Percentiles rank a stretch among this genome's conserved stretches.
Evolutionary conservation across 2,113 vertebrate genomes (phyloP).

Genomic region (Oryzias curvinotus): DNA sequence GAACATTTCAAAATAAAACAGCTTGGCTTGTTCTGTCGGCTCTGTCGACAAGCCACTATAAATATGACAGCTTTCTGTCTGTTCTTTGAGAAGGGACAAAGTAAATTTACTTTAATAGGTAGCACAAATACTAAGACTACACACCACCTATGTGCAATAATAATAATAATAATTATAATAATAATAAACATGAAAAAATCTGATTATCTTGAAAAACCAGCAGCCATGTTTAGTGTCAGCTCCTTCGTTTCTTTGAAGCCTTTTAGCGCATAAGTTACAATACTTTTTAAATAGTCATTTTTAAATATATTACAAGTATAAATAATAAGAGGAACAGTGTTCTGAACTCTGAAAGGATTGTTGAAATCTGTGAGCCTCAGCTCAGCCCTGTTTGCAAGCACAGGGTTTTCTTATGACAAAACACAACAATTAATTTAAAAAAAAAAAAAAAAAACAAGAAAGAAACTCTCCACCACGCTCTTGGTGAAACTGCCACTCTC

Average conservation of each 20-base stretch:
- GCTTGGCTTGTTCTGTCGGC: conserved; percentile 38
- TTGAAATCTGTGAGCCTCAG: conserved; percentile 17
- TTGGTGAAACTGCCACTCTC: conserved; percentile 22
- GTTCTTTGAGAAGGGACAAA: conserved; percentile 38
- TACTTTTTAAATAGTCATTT: conserved; percentile 50
- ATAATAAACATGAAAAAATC: conserved; percentile 42
- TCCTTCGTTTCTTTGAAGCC: conserved; percentile 40
- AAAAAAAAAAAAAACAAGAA: not conserved
- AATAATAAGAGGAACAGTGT: conserved; percentile 54
- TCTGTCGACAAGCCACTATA: conserved; percentile 40
- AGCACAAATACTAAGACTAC: conserved; percentile 52
- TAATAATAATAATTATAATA: conserved; percentile 30
- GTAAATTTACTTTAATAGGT: conserved; percentile 33
- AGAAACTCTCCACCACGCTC: conserved; percentile 4
- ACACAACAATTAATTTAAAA: conserved; percentile 10
- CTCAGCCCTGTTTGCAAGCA: conserved; percentile 18
- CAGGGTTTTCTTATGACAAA: not conserved
- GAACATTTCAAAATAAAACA: conserved; percentile 35
- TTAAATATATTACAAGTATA: conserved; percentile 57
- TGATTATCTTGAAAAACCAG: conserved; percentile 62
- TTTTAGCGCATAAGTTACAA: conserved; percentile 50
- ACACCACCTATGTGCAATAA: conserved; percentile 59
- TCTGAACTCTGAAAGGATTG: conserved; percentile 28
- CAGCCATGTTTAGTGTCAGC: conserved; percentile 49
- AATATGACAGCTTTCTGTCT: conserved; percentile 42